phyloP scores from a whole-genome alignment of 2,113 vertebrate genomes.

The Erythrocercus mccallii region DNA sequence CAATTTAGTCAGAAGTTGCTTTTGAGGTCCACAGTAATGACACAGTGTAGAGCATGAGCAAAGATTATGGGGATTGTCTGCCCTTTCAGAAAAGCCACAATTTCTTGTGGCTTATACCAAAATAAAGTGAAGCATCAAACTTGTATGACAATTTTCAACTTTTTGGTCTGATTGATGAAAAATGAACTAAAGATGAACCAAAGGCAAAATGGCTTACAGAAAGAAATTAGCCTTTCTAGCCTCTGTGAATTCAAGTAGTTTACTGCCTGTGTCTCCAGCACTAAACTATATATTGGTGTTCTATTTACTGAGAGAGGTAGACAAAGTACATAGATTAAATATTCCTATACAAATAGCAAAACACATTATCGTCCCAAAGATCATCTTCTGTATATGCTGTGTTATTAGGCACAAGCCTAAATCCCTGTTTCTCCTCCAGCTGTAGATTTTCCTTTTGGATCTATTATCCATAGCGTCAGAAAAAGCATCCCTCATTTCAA shows the following conservation, averaged over 20 bases:
- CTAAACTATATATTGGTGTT: neutral
- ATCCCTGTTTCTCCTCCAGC: neutral
- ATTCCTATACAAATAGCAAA: neutral
- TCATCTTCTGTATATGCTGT: neutral
- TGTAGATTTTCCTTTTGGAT: neutral
- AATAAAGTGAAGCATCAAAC: neutral
- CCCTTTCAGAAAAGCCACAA: neutral
- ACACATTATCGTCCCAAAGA: rapidly evolving
- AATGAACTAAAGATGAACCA: neutral
- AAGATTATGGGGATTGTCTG: neutral
- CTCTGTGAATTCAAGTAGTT: neutral
- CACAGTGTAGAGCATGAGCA: neutral
- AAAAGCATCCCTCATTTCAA: neutral
- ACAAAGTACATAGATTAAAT: neutral
- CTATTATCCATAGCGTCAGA: neutral
- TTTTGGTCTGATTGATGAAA: neutral
- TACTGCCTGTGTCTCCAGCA: neutral
- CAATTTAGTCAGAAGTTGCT: neutral
- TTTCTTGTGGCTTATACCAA: neutral
- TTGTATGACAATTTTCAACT: neutral
- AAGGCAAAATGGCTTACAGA: neutral
- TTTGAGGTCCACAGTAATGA: neutral
- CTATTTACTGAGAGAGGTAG: neutral
- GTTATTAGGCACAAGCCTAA: neutral
- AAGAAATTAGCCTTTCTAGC: neutral